Evolutionary conservation across 1,140 invertebrate species (phyloP), one percentile per base, ranked within the genome.

Genomic region (Eumeta japonica): DNA sequence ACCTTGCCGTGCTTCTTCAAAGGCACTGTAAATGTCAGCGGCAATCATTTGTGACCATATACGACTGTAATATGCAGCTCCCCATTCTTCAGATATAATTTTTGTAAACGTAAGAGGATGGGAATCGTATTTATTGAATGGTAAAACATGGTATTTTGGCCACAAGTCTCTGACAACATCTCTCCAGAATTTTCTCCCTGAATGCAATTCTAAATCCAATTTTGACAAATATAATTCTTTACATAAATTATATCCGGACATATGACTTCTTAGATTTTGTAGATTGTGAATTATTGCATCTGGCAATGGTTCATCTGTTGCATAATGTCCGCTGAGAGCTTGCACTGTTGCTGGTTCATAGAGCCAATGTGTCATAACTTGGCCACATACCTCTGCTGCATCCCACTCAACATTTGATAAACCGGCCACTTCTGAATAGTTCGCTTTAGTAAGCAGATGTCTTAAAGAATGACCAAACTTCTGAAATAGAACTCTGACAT

Each of bases 351-450:
- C 62, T 16, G 84, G 80, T 55, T 92, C 84, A 45, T 85, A 84
- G 1, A 93, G 66, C 84, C 89, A 93, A 61, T 89, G 84, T 10
- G 80, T 79, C 81, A 97, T 82, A 30, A 96, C 88, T 52, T 90
- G 77, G 1, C 86, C 82, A 28, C 85, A 85, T 0, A 94, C 82
- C 56, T 87, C 83, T 0, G 87, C 83, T 9, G 88, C 87, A 71
- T 97, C 94, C 90, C 90, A 94, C 73, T 97, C 93, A 0, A 96
- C 80, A 59, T 92, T 92, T 1, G 83, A 87, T 2, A 90, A 64
- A 1, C 92, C 92, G 4, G 89, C 80, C 1, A 94, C 79, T 64
- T 94, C 89, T n/a, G 82, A 78, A 56, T 92, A 93, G 2, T 85
- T 83, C 0, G 85, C 83, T 58, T 81, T 84, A 1, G 88, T 88